phyloP scores from a whole-genome alignment of 2,113 vertebrate species.

The Emydocephalus ijimae region DNA sequence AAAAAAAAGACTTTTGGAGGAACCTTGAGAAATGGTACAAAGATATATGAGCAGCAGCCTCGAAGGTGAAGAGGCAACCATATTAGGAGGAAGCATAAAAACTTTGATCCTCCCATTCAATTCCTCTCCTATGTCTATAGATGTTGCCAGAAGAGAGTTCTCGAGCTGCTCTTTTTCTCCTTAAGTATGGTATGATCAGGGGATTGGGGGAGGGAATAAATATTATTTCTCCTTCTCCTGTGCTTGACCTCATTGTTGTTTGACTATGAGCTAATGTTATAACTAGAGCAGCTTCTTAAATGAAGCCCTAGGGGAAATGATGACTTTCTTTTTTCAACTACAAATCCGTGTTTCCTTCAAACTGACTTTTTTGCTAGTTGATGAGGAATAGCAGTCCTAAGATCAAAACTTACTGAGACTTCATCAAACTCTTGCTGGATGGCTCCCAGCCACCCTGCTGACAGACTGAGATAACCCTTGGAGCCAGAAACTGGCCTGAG shows the following conservation, averaged over 20 bases:
- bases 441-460: not conserved
- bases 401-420: not conserved
- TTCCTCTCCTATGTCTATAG: not conserved
- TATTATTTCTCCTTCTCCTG: not conserved
- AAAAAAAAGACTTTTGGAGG: not conserved
- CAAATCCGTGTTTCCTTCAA: not conserved
- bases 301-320: not conserved
- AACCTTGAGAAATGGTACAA: not conserved
- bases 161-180: not conserved
- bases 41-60: not conserved
- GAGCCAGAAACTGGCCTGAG: not conserved
- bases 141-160: not conserved
- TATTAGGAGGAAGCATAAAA: not conserved
- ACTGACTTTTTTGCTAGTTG: not conserved
- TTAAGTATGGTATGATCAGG: not conserved
- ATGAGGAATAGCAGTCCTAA: not conserved
- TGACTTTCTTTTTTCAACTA: not conserved
- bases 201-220: not conserved
- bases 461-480: conserved; percentile 6
- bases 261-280: not conserved
- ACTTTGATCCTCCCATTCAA: not conserved
- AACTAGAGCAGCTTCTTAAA: not conserved
- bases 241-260: not conserved
- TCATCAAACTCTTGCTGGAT: not conserved
- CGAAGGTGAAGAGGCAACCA: too few species aligned